Conservation (phyloP, 1,140 invertebrate genomes). For the Drosophila santomea region DNA sequence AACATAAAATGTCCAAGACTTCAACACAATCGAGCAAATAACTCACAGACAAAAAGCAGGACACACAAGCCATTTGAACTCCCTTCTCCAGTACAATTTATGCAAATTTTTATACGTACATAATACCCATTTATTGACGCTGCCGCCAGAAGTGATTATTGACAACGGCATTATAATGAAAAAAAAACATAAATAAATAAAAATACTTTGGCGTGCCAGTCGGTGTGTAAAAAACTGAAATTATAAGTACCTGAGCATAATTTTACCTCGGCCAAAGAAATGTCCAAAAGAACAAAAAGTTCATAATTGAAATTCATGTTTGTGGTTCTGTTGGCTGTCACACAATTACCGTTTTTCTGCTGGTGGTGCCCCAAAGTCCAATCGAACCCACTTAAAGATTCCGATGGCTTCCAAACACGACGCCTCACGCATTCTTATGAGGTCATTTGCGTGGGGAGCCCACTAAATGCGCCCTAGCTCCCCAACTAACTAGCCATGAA, state of each 20-base stretch:
- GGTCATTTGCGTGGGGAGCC: slow-evolving; percentile 81
- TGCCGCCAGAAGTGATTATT: slow-evolving; percentile 45
- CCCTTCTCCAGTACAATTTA: slow-evolving; percentile 54
- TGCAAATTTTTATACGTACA: slow-evolving; percentile 65
- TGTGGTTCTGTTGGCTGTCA: slow-evolving; percentile 48
- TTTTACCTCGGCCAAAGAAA: slow-evolving; percentile 58
- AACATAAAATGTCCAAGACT: slow-evolving; percentile 44
- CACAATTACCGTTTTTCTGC: slow-evolving; percentile 45
- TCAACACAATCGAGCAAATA: slow-evolving; percentile 20
- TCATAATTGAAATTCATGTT: slow-evolving; percentile 82
- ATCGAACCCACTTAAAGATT: slow-evolving; percentile 76
- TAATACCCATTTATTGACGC: slow-evolving; percentile 72
- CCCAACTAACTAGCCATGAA: slow-evolving; percentile 2
- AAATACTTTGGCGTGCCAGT: slow-evolving; percentile 76
- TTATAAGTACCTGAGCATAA: slow-evolving; percentile 68
- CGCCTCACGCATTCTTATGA: slow-evolving; percentile 78
- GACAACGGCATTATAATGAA: slow-evolving; percentile 77
- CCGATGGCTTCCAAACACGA: slow-evolving; percentile 57
- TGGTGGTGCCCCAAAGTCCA: slow-evolving; percentile 50
- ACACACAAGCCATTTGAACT: slow-evolving; percentile 18
- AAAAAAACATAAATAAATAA: slow-evolving; percentile 53
- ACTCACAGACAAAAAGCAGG: slow-evolving; percentile 32
- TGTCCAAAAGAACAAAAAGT: slow-evolving; percentile 77
- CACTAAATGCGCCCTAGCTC: slow-evolving; percentile 69
- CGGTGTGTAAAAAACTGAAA: slow-evolving; percentile 34